These are phyloP conservation scores for Bombylius discolor DNA, from an alignment of 2,888 invertebrate species.

Conservation along the genomic window DNA sequence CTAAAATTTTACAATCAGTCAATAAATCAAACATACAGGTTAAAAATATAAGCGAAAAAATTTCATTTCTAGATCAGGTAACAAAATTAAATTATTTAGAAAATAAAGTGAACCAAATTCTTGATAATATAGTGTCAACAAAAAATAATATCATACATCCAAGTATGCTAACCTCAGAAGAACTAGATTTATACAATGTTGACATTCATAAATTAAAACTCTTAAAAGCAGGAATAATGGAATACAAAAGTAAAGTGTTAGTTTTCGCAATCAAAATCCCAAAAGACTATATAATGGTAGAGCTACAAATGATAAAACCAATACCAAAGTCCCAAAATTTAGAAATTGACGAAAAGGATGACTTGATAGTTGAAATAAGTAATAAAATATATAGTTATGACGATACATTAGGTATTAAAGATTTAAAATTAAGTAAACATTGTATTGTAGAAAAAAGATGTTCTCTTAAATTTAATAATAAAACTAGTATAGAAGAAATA, in stretches of 20 bases:
- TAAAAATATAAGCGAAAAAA: background rate
- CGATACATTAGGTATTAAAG: background rate
- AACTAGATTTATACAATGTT: slow-evolving; percentile 3
- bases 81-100: slow-evolving; percentile 6
- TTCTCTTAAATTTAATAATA: slow-evolving; percentile 4
- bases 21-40: background rate
- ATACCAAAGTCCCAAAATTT: background rate
- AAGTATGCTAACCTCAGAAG: slow-evolving; percentile 7
- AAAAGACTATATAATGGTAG: too few relatives aligned
- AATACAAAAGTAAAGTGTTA: background rate
- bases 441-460: background rate
- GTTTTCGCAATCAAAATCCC: background rate
- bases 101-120: slow-evolving; percentile 11
- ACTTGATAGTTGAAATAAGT: slow-evolving; percentile 1
- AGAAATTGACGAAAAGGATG: background rate
- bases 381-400: background rate
- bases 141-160: slow-evolving; percentile 8
- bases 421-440: slow-evolving; percentile 3
- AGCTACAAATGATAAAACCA: too few relatives aligned
- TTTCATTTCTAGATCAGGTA: slow-evolving; percentile 5
- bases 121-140: slow-evolving; percentile 3
- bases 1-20: slow-evolving; percentile 3
- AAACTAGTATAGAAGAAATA: slow-evolving; percentile 6
- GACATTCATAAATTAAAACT: slow-evolving; percentile 8
- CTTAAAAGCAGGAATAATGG: slow-evolving; percentile 5